Evolutionary conservation across 2,113 vertebrate genomes (phyloP).

Genomic region (Nanorana parkeri): DNA sequence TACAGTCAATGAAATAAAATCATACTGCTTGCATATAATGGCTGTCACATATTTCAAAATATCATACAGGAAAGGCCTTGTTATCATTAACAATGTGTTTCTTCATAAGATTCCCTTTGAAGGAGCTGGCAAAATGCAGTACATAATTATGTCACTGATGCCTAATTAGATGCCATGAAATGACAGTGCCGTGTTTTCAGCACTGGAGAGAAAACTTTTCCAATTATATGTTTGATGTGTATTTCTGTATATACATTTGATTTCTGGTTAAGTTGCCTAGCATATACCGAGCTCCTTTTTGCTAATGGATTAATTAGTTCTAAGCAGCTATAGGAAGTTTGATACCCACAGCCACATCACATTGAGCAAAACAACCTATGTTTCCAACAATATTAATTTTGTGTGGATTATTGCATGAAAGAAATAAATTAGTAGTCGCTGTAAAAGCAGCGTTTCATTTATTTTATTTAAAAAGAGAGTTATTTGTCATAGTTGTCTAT

Average conservation of each 20-base stretch:
- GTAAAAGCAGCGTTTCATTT: no score
- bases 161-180: slow-evolving; percentile 19
- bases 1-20: slow-evolving; percentile 21
- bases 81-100: slow-evolving; percentile 32
- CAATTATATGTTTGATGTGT: slow-evolving; percentile 23
- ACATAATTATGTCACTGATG: slow-evolving; percentile 25
- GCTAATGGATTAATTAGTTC: slow-evolving; percentile 7
- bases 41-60: slow-evolving; percentile 31
- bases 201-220: background rate
- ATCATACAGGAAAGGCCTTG: slow-evolving; percentile 1
- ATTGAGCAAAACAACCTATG: no score
- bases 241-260: slow-evolving; percentile 27
- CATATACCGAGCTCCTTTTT: background rate
- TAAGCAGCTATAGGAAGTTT: background rate
- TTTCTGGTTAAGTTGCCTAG: background rate
- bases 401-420: no score
- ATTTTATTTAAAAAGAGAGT: no score
- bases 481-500: no score
- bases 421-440: no score
- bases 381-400: no score
- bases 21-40: background rate
- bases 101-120: slow-evolving; percentile 40
- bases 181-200: background rate
- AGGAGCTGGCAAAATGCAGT: slow-evolving; percentile 5
- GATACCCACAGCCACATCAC: background rate